Evolutionary conservation across 64 coral and sea anemone genomes (phyloP).

Genomic region (Montipora capricornis): DNA sequence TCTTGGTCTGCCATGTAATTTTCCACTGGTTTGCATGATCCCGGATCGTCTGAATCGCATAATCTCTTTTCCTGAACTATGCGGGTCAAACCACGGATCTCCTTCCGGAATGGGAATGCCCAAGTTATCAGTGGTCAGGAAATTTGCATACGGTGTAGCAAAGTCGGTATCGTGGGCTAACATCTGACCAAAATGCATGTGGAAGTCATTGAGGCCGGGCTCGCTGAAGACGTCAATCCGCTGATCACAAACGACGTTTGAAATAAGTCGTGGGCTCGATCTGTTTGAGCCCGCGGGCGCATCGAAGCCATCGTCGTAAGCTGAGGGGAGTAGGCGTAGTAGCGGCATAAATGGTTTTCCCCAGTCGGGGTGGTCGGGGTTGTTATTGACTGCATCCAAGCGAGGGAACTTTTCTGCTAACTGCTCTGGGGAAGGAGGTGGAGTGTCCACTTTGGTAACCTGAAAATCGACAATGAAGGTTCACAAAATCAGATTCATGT

Average conservation of each 20-base stretch:
- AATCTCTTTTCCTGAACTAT: slow-evolving; percentile 80
- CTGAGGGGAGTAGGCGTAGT: slow-evolving; percentile 63
- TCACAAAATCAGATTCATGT: no score
- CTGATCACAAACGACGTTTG: slow-evolving; percentile 91
- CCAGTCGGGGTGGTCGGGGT: slow-evolving; percentile 70
- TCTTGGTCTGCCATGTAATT: slow-evolving; percentile 82
- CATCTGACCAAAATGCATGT: slow-evolving; percentile 96
- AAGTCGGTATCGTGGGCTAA: slow-evolving; percentile 98
- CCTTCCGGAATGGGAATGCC: slow-evolving; percentile 88
- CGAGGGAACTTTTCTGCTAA: slow-evolving; percentile 66
- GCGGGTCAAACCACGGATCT: slow-evolving; percentile 97
- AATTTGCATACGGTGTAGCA: slow-evolving; percentile 98
- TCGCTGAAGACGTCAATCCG: slow-evolving; percentile 78
- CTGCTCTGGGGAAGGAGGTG: slow-evolving; percentile 9
- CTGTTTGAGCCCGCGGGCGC: slow-evolving; percentile 80
- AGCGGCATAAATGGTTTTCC: slow-evolving; percentile 95
- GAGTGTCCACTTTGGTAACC: slow-evolving; percentile 54
- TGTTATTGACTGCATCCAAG: slow-evolving; percentile 85
- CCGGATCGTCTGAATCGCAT: slow-evolving; percentile 98
- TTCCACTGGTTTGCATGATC: slow-evolving; percentile 87
- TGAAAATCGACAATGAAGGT: not conserved
- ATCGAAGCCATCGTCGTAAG: slow-evolving; percentile 87
- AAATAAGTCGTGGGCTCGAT: slow-evolving; percentile 83
- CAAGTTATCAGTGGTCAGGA: slow-evolving; percentile 92
- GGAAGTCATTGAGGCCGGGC: slow-evolving; percentile 87